phyloP scores from a whole-genome alignment of 2,888 invertebrate genomes.

The Plagodis dolabraria region DNA sequence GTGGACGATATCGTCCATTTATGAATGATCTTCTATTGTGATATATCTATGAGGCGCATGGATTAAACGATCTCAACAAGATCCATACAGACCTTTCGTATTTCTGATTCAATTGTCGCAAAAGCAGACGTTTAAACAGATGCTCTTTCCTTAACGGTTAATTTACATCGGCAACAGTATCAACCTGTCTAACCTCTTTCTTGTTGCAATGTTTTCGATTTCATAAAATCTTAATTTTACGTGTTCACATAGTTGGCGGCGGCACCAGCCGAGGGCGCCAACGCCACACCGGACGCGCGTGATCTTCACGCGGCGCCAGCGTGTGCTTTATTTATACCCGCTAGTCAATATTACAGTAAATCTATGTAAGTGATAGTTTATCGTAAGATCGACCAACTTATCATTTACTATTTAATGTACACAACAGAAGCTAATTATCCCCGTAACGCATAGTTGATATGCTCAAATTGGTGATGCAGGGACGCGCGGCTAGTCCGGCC shows the following conservation, averaged over 20 bases:
- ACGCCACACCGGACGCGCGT: slow-evolving; percentile 61
- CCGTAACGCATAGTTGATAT: slow-evolving; percentile 55
- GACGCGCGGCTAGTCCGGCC: slow-evolving; percentile 44
- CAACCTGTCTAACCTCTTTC: slow-evolving; percentile 24
- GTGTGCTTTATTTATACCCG: slow-evolving; percentile 65
- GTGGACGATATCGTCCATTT: too few species aligned
- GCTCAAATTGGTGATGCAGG: slow-evolving; percentile 63
- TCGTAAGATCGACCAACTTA: slow-evolving; percentile 61
- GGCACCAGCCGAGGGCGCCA: slow-evolving; percentile 58
- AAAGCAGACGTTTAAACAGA: neutral
- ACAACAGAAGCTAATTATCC: slow-evolving; percentile 61
- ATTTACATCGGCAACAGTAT: slow-evolving; percentile 3
- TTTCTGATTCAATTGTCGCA: neutral
- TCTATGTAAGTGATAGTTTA: slow-evolving; percentile 55
- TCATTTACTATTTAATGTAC: slow-evolving; percentile 51
- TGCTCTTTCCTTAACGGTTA: slow-evolving; percentile 2
- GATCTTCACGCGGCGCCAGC: slow-evolving; percentile 65
- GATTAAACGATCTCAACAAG: too few species aligned
- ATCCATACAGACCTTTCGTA: neutral
- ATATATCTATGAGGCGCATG: too few species aligned
- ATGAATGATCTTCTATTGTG: too few species aligned
- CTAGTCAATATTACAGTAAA: slow-evolving; percentile 51
- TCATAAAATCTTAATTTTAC: slow-evolving; percentile 41
- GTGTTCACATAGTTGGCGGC: slow-evolving; percentile 39
- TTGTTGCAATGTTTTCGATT: slow-evolving; percentile 37